Evolutionary conservation across 2,888 invertebrate genomes (phyloP).

Genomic region (Bembecia ichneumoniformis): DNA sequence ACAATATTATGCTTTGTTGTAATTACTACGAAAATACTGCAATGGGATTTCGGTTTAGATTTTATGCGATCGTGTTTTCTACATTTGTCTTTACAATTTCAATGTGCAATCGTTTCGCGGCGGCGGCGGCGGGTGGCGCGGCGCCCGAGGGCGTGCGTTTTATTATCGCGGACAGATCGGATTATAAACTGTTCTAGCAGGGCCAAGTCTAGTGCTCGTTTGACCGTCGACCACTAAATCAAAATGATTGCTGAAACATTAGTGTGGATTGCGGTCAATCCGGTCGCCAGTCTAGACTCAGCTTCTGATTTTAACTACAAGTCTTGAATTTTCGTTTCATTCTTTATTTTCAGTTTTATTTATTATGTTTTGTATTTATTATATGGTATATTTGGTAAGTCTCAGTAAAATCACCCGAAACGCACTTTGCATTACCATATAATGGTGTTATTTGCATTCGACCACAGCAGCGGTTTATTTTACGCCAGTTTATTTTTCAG

Average conservation of each 20-base stretch:
- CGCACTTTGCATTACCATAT: conserved; percentile 64
- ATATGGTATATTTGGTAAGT: too few species aligned
- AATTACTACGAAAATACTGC: conserved; percentile 4
- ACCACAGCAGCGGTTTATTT: conserved; percentile 46
- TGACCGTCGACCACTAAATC: conserved; percentile 39
- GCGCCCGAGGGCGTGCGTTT: conserved; percentile 19
- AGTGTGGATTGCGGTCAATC: conserved; percentile 36
- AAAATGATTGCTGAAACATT: conserved; percentile 47
- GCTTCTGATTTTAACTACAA: neutral
- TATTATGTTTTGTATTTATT: too few species aligned
- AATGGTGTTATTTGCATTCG: conserved; percentile 66
- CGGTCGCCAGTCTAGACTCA: conserved; percentile 5
- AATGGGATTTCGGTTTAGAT: conserved; percentile 3
- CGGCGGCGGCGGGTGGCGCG: too few species aligned
- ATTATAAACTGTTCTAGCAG: conserved; percentile 26
- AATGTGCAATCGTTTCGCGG: conserved; percentile 28
- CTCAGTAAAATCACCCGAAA: conserved; percentile 8
- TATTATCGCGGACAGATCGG: conserved; percentile 30
- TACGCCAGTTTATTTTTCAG: conserved; percentile 58
- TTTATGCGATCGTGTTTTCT: conserved; percentile 4
- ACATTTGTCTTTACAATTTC: conserved; percentile 11
- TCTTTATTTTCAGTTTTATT: conserved; percentile 13
- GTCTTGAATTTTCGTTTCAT: neutral
- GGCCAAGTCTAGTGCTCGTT: conserved; percentile 24
- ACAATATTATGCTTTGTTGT: conserved; percentile 1